phyloP scores from a whole-genome alignment of 64 coral and sea anemone species.

The Hydrozoanthus tunicans region DNA sequence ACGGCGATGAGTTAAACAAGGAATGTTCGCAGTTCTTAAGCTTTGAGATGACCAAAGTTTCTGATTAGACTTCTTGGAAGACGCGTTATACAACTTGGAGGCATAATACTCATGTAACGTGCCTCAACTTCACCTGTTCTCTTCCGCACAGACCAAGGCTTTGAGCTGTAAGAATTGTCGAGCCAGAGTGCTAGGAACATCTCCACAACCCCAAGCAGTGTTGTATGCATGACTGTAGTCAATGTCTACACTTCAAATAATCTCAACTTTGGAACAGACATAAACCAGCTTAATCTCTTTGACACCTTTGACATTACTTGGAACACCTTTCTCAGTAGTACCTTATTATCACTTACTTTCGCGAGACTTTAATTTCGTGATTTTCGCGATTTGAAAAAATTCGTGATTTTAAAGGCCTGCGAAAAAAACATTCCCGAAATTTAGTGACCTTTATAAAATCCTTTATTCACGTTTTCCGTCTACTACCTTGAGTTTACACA shows the following conservation, averaged over 20 bases:
- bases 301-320: too few species aligned
- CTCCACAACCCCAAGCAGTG: background rate
- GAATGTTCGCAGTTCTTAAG: background rate
- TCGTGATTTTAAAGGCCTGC: too few species aligned
- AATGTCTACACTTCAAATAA: too few species aligned
- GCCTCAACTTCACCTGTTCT: background rate
- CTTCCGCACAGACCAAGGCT: background rate
- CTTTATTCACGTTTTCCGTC: background rate
- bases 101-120: background rate
- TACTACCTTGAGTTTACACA: conserved; percentile 24
- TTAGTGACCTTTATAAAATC: conserved; percentile 5
- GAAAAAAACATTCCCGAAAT: background rate
- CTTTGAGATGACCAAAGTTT: background rate
- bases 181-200: background rate
- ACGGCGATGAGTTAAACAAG: background rate
- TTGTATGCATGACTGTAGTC: too few species aligned
- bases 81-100: background rate
- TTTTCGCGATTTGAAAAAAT: too few species aligned
- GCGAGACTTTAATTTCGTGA: too few species aligned
- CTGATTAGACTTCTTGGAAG: background rate
- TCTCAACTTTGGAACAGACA: too few species aligned
- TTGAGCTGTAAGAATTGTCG: background rate
- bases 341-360: too few species aligned
- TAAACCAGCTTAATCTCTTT: too few species aligned
- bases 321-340: too few species aligned